phyloP scores from a whole-genome alignment of 1,140 invertebrate genomes.

The Euglossa dilemma region DNA sequence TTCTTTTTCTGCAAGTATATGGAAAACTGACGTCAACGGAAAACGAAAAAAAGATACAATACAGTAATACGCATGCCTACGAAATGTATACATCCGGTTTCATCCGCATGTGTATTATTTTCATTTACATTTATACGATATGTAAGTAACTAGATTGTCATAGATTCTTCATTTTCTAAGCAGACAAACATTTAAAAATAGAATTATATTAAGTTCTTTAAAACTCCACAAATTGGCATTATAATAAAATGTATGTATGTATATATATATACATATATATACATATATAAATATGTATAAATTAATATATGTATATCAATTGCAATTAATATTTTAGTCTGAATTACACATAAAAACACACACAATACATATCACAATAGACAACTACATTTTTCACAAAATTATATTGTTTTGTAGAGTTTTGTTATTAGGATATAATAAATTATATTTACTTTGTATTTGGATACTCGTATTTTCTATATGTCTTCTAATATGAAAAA shows the following conservation, averaged over 20 bases:
- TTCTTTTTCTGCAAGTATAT: slow-evolving; percentile 5
- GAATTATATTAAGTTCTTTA: neutral
- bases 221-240: neutral
- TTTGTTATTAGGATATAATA: neutral
- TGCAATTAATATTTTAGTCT: neutral
- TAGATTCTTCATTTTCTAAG: neutral
- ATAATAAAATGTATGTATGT: neutral
- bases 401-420: neutral
- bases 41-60: slow-evolving; percentile 42
- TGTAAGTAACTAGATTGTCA: neutral
- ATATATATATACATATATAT: no score
- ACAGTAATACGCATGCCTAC: slow-evolving; percentile 43
- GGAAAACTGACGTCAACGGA: slow-evolving; percentile 39
- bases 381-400: neutral
- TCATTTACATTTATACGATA: neutral
- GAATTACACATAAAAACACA: neutral
- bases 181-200: neutral
- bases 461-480: neutral
- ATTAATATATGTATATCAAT: neutral
- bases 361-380: neutral
- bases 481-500: neutral
- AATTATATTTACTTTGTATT: neutral
- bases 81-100: slow-evolving; percentile 60
- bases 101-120: slow-evolving; percentile 13
- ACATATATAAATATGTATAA: no score